Evolutionary conservation across 2,113 vertebrate species (phyloP), one percentile per base, ranked within the genome.

Genomic region (Eptesicus fuscus): DNA sequence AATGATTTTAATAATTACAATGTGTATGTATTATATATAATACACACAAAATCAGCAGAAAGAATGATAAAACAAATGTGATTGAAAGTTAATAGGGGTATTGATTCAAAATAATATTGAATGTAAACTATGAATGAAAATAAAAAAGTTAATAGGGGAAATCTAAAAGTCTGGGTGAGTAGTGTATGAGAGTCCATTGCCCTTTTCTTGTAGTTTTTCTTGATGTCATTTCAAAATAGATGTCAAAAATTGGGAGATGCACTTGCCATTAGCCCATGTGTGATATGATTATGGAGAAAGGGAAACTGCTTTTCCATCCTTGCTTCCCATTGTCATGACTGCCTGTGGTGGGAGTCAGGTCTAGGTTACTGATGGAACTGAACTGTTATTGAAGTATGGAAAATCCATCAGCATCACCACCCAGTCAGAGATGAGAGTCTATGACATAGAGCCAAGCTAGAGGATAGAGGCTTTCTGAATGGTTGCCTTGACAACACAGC

Each of bases 201-300:
- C 17, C 30, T 13, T 25, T 44, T 82, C 61, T 47, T 83, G 9
- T 6, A 82, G 30, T 1, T 56, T 61, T 85, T 47, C 35, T 90
- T 30, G 20, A 49, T 7, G 4, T 18, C 32, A 22, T 53, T n/a
- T 85, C 3, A 7, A 20, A 91, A 94, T 49, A 16, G 37, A 61
- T 35, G 28, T 37, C 37, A 67, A 83, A 71, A 12, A 22, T 28
- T 0, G 10, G 47, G 42, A n/a, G 9, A 6, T 1, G 10, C 0
- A 0, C 44, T 80, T 56, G 23, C 49, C 5, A 0, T 32, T 1
- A 28, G 32, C 1, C 0, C 4, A 22, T 9, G 7, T 16, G 0
- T 28, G n/a, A 13, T 47, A 0, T 9, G 18, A 0, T 7, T 49
- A 25, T 18, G 11, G 25, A 28, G 40, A 5, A 0, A 4, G 7